Percentiles rank a stretch among this genome's conserved stretches.
These are phyloP conservation scores for Drosophila paramelanica DNA, from an alignment of 2,888 invertebrate genomes.

Conservation along the genomic window DNA sequence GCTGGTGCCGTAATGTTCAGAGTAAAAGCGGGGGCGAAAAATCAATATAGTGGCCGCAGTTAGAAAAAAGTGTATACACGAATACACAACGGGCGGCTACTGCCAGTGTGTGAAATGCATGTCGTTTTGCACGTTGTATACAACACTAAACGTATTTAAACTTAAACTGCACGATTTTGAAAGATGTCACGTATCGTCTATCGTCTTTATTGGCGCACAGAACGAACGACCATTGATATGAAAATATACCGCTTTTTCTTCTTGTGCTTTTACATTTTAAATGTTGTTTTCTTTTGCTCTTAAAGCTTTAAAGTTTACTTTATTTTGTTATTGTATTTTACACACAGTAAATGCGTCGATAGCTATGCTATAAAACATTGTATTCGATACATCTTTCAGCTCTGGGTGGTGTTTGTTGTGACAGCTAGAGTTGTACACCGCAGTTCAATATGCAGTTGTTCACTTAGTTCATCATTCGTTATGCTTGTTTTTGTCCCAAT, in stretches of 20 bases:
- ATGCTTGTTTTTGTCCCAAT: too few relatives aligned
- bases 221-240: not conserved
- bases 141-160: slow-evolving; percentile 30
- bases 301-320: not conserved
- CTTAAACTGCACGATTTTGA: not conserved
- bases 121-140: not conserved
- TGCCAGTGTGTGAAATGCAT: slow-evolving; percentile 41
- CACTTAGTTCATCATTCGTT: too few relatives aligned
- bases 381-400: slow-evolving; percentile 38
- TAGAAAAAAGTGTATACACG: slow-evolving; percentile 76
- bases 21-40: slow-evolving; percentile 65
- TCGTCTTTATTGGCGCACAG: not conserved
- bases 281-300: not conserved
- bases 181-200: not conserved
- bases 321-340: too few relatives aligned
- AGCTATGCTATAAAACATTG: not conserved
- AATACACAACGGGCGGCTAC: slow-evolving; percentile 61
- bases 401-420: slow-evolving; percentile 21
- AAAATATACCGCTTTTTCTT: not conserved
- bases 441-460: too few relatives aligned
- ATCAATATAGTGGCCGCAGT: slow-evolving; percentile 59
- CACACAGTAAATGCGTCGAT: not conserved
- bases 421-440: not conserved
- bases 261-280: not conserved
- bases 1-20: slow-evolving; percentile 32